Base-by-base conservation (phyloP, 2,797 vertebrate genomes). In the Paramormyrops hopkinsi region DNA sequence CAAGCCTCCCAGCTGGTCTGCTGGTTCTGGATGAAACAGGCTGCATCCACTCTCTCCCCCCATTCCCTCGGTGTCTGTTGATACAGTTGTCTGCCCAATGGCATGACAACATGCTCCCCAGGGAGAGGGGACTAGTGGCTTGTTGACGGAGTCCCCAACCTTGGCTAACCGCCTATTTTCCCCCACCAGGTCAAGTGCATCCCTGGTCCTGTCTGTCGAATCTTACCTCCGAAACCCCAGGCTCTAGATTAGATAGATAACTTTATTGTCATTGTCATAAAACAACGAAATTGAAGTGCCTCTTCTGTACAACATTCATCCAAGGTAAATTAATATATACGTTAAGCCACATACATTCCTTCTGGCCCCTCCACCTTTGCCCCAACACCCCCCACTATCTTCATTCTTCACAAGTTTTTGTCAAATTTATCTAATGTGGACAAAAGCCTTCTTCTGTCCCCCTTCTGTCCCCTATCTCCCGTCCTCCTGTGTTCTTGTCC, bases 41-140 rank as follows among this genome's bases (percentile, higher is more conserved):
- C 86, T 86, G 85, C 84, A 93, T 91, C 91, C 91, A 88, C 76
- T 44, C 41, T 44, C 41, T 82, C 76, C 41, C 59, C 76, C 76
- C 76, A 82, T n/a, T n/a, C 76, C 41, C 37, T 46, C 89, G 87
- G 90, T 89, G 65, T 11, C 87, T 95, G 94, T 95, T 96, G 94
- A 95, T 93, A 93, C 94, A 95, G 94, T 95, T 96, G 94, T 91
- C 93, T 95, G 88, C 90, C 94, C 94, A 2, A 91, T 93, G 94
- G 94, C 95, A 91, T 44, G 92, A 95, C 92, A 94, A 94, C 94
- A 94, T 93, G 53, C 86, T 92, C 93, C 93, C 94, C 89, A 92
- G 94, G 92, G 94, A 94, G 94, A 94, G 4, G 91, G 91, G 92
- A 91, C 91, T 92, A 54, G 51, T 54, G 69, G 91, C 91, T 91